Conservation (phyloP, 2,113 vertebrate genomes). For the Macrotis lagotis region DNA sequence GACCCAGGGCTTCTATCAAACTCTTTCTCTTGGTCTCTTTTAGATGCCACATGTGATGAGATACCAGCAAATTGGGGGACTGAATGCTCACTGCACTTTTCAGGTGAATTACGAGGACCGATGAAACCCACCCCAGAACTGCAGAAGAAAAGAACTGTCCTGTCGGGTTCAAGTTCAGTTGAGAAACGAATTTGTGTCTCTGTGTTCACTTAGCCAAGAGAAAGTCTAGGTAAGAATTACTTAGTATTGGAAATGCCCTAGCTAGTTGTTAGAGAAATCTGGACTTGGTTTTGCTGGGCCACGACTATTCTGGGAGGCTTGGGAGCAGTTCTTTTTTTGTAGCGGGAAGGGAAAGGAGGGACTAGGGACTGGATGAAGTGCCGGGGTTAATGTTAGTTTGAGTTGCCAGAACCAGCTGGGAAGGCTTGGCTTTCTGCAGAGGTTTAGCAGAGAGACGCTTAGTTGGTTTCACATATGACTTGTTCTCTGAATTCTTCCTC, state of each 20-base stretch:
- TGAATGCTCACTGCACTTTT: slow-evolving; percentile 75
- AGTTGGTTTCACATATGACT: background rate
- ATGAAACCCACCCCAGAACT: background rate
- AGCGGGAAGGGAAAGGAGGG: too few species aligned
- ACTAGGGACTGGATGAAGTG: background rate
- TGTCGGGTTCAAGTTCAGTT: background rate
- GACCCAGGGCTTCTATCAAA: background rate
- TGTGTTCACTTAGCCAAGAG: background rate
- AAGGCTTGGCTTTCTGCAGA: background rate
- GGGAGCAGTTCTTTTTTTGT: too few species aligned
- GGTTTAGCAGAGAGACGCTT: background rate
- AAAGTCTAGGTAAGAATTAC: background rate
- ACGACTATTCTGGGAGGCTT: background rate
- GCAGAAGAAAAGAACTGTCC: background rate
- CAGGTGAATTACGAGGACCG: slow-evolving; percentile 76
- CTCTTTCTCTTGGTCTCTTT: slow-evolving; percentile 31
- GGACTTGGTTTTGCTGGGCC: background rate
- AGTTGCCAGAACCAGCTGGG: background rate
- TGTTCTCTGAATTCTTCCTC: background rate
- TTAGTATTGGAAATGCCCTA: background rate
- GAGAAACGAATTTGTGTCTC: background rate
- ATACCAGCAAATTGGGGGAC: slow-evolving; percentile 71
- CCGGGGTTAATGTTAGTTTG: background rate
- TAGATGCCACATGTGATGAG: slow-evolving; percentile 83
- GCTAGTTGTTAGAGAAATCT: background rate